Evolutionary conservation across 2,797 vertebrate genomes (phyloP).

Genomic region (Centroberyx gerrardi): DNA sequence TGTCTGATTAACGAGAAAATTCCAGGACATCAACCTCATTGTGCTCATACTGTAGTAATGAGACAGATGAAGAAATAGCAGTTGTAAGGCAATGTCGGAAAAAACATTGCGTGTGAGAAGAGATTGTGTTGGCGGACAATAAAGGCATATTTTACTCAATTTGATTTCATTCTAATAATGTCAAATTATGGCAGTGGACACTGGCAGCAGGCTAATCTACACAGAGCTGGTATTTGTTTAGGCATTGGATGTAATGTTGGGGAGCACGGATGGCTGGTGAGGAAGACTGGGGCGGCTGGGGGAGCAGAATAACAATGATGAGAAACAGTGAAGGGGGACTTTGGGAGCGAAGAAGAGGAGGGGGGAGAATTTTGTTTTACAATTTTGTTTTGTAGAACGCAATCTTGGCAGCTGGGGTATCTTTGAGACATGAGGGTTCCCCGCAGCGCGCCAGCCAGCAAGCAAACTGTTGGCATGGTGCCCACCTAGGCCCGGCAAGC

Average conservation of each 20-base stretch:
- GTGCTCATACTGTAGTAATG: conserved; percentile 23
- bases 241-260: conserved; percentile 34
- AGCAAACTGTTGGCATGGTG: conserved; percentile 57
- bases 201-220: conserved; percentile 41
- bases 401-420: conserved; percentile 68
- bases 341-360: conserved; percentile 31
- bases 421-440: conserved; percentile 58
- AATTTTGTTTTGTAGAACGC: conserved; percentile 59
- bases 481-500: conserved; percentile 57
- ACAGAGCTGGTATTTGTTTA: conserved; percentile 47
- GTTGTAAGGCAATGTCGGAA: conserved; percentile 26
- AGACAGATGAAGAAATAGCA: conserved; percentile 23
- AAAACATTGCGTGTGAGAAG: conserved; percentile 20
- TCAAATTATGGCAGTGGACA: conserved; percentile 46
- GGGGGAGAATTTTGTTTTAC: conserved; percentile 50
- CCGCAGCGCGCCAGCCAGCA: conserved; percentile 57
- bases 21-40: conserved; percentile 57
- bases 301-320: conserved; percentile 48
- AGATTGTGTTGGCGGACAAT: conserved; percentile 29
- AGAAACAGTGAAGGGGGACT: conserved; percentile 40
- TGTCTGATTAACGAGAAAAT: conserved; percentile 69
- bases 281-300: conserved; percentile 7
- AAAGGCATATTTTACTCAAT: conserved; percentile 34
- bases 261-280: conserved; percentile 38
- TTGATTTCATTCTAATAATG: conserved; percentile 42